Evolutionary conservation across 1,140 invertebrate genomes (phyloP).

Genomic region (Chrysomallon squamiferum): DNA sequence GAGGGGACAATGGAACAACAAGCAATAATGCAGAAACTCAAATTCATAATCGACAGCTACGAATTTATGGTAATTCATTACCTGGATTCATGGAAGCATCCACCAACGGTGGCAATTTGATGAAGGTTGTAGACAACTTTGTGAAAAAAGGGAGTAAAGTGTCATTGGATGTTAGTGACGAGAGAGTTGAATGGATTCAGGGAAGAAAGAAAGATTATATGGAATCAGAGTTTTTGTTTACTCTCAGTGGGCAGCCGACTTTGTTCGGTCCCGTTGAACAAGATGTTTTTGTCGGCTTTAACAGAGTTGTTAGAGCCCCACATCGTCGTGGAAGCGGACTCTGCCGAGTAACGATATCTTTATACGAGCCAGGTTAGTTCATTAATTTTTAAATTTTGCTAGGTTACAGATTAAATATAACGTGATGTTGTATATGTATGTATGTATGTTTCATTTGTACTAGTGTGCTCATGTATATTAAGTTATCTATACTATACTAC

Average conservation of each 20-base stretch:
- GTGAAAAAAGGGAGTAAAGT: slow-evolving; percentile 44
- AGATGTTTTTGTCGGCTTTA: slow-evolving; percentile 56
- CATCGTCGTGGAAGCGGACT: slow-evolving; percentile 56
- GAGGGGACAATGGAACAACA: slow-evolving; percentile 50
- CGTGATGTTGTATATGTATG: too few relatives aligned
- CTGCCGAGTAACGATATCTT: slow-evolving; percentile 48
- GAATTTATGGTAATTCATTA: slow-evolving; percentile 55
- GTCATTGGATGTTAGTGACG: slow-evolving; percentile 51
- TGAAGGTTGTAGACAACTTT: slow-evolving; percentile 51
- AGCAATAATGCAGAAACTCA: slow-evolving; percentile 57
- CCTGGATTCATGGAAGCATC: slow-evolving; percentile 55
- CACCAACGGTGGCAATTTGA: slow-evolving; percentile 52
- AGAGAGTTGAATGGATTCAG: slow-evolving; percentile 51
- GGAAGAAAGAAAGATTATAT: slow-evolving; percentile 42
- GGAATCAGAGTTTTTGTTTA: slow-evolving; percentile 54
- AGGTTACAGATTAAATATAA: too few relatives aligned
- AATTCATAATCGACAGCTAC: slow-evolving; percentile 56
- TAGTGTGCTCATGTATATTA: too few relatives aligned
- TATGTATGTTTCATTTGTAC: too few relatives aligned
- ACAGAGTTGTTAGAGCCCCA: slow-evolving; percentile 55
- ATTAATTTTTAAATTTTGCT: too few relatives aligned
- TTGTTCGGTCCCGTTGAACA: slow-evolving; percentile 37
- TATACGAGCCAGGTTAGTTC: slow-evolving; percentile 40
- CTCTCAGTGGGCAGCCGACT: slow-evolving; percentile 44
- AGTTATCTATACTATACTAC: too few relatives aligned